Percentiles rank a stretch among this genome's conserved stretches.
phyloP scores from a whole-genome alignment of 2,888 invertebrate genomes.

The Eristalinus aeneus region DNA sequence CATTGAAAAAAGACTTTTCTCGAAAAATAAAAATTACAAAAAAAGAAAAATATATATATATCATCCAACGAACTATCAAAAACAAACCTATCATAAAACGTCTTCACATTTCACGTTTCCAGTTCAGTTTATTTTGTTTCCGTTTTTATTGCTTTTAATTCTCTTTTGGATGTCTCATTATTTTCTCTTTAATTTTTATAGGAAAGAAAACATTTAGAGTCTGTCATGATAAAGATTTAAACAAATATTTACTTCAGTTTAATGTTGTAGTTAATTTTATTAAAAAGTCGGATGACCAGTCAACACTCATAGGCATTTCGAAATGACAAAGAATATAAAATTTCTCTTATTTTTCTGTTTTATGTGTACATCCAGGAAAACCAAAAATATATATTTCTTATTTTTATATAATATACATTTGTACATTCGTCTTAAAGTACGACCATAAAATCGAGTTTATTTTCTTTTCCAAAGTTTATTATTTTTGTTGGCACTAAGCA shows the following conservation, averaged over 20 bases:
- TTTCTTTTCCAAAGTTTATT: neutral
- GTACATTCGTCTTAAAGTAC: constrained; percentile 62
- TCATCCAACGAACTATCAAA: constrained; percentile 57
- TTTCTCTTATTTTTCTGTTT: constrained; percentile 19
- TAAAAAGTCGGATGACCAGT: constrained; percentile 49
- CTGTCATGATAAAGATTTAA: constrained; percentile 64
- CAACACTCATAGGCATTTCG: constrained; percentile 37
- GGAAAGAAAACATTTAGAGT: constrained; percentile 55
- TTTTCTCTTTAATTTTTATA: constrained; percentile 46
- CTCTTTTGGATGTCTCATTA: constrained; percentile 5
- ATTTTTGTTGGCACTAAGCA: constrained; percentile 1
- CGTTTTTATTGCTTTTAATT: constrained; percentile 1
- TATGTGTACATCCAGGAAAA: constrained; percentile 43
- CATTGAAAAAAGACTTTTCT: constrained; percentile 71
- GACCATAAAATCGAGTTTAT: constrained; percentile 51
- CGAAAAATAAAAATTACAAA: constrained; percentile 43
- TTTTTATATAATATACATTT: constrained; percentile 60
- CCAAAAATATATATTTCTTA: neutral
- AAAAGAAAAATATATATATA: constrained; percentile 55
- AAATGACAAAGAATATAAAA: constrained; percentile 29
- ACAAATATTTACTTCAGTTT: constrained; percentile 67
- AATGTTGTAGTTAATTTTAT: constrained; percentile 64
- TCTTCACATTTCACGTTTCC: constrained; percentile 16
- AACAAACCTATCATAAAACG: constrained; percentile 25
- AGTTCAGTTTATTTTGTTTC: constrained; percentile 19